Base-by-base conservation (phyloP, 2,113 vertebrate genomes). In the Xiphorhynchus elegans region DNA sequence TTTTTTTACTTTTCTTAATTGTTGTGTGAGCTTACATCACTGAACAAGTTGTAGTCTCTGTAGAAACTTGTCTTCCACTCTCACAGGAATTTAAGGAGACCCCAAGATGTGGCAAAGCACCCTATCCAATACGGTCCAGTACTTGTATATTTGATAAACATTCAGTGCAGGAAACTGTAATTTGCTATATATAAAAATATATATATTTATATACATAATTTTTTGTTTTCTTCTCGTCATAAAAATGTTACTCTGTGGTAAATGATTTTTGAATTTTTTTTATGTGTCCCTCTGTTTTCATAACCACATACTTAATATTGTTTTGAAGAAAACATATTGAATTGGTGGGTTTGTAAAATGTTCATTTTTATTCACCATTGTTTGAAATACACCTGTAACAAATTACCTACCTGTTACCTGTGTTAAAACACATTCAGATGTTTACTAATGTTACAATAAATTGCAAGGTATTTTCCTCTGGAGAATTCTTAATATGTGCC, bases 101-200 rank as follows among this genome's bases (percentile, higher is more conserved):
- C 87, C 90, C 80, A 47, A 42, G 63, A 90, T 94, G 89, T 74
- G 52, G 94, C 96, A 87, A 94, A 92, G 66, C 85, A 95, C 64
- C 74, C 87, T 90, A 81, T 89, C 95, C 95, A 97, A 97, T 98
- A 97, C 97, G 97, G 93, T 96, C 97, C 90, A 74, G 95, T 96
- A 94, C 63, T 83, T 97, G 96, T 97, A 79, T 97, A 93, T 98
- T 96, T 97, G 96, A 97, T 90, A 97, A 97, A 93, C 63, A 62
- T 97, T 98, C 97, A 97, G 97, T 97, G 96, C 96, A 96, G 96
- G 95, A 97, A 98, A 98, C 97, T 98, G 97, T 98, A 89, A 97
- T 97, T 95, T 97, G 87, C 95, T 98, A 84, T 96, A 78, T 96
- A 92, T 97, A 93, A 90, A 92, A 91, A 95, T 53, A 53, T 56